Evolutionary conservation across 2,888 invertebrate genomes (phyloP), one percentile per base, ranked within the genome.

Genomic region (Thecophora atra): DNA sequence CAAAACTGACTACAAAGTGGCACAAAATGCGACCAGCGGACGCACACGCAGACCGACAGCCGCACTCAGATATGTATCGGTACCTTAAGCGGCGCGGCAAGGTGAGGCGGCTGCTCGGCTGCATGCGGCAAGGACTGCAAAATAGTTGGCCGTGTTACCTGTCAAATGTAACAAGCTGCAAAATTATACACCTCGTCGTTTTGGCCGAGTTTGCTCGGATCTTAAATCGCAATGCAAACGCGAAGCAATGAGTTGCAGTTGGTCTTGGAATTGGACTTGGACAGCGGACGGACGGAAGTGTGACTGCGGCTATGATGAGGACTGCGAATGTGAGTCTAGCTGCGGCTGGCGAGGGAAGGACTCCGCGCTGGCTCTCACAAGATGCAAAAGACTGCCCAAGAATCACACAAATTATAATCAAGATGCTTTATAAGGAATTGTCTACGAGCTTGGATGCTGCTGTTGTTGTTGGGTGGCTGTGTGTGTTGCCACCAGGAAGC

Each of bases 161-260:
- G 77, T 77, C 77, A 77, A 77, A 76, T 72, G 74, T 70, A 76
- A 76, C 76, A 75, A 65, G 74, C 72, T 73, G 75, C 75, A 74
- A 71, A 71, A 70, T 73, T 74, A 75, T 74, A 73, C 72, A 71
- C 75, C 73, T 76, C 75, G 77, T 74, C 72, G 72, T 70, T 73
- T 72, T 74, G 72, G 75, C 42, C 54, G 37, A 51, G 52, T 51
- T 54, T 26, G 58, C 17, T 24, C 37, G 58, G 26, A 37, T 28
- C 19, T 52, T 69, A 24, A 26, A 42, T 58, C 58, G 56, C 37
- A 68, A 58, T 8, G 21, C 42, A 24, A 60, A 26, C 13, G 58
- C 44, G 62, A 60, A 19, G 60, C 47, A 51, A 60, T 51, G 69
- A 47, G 60, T 60, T 60, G 19, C 47, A 26, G 19, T 47, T 21